A percentile compares a stretch with the other conserved stretches of the same genome.
These are phyloP conservation scores for Antidorcas marsupialis DNA, from an alignment of 2,113 vertebrate species.

Conservation along the genomic window DNA sequence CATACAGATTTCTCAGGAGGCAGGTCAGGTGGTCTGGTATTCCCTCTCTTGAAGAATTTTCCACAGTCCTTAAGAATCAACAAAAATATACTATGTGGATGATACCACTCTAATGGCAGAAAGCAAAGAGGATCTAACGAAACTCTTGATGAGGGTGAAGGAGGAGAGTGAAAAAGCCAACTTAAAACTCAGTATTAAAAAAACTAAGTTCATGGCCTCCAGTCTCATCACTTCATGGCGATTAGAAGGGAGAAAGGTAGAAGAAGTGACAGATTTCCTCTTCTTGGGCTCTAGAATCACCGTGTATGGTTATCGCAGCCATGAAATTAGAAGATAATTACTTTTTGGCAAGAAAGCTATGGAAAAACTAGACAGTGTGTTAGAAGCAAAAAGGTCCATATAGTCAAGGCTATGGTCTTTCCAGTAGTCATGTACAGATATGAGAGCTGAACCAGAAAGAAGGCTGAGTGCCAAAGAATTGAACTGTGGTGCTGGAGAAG, in stretches of 20 bases:
- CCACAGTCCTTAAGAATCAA: background rate
- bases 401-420: background rate
- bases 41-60: background rate
- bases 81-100: background rate
- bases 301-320: background rate
- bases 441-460: background rate
- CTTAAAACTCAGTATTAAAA: background rate
- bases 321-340: background rate
- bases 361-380: background rate
- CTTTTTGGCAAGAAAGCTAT: background rate
- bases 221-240: background rate
- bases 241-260: background rate
- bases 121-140: background rate
- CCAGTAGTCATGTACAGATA: background rate
- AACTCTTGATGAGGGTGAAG: background rate
- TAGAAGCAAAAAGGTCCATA: background rate
- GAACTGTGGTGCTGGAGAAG: background rate
- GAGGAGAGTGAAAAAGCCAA: background rate
- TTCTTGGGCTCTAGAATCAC: background rate
- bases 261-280: background rate
- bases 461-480: background rate
- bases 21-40: background rate
- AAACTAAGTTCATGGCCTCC: background rate
- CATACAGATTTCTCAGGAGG: background rate
- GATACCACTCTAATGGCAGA: background rate